A percentile compares a stretch with the other conserved stretches of the same genome.
Conservation (phyloP, 2,888 invertebrate species). For the Tigriopus californicus region DNA sequence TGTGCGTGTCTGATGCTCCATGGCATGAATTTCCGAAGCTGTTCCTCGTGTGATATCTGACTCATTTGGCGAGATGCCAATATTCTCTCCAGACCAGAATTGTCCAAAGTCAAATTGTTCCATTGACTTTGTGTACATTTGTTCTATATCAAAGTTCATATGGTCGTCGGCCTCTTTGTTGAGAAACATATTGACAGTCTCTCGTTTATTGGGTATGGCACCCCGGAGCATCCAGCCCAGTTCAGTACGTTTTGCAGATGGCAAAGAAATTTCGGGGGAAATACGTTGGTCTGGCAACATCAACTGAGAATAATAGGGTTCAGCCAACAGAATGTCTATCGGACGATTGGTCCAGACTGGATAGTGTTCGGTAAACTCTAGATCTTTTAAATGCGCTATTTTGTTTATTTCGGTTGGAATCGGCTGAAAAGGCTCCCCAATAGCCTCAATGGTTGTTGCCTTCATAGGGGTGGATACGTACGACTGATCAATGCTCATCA, state of each 20-base stretch:
- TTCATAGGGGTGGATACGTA: not conserved
- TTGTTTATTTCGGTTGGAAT: not conserved
- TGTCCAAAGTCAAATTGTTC: not conserved
- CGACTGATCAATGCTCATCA: not conserved
- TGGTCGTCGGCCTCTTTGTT: no score
- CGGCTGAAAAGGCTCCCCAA: slow-evolving; percentile 1
- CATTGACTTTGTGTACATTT: not conserved
- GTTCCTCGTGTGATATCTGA: not conserved
- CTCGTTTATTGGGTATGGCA: not conserved
- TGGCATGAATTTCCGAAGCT: not conserved
- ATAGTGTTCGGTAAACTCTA: not conserved
- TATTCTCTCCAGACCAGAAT: slow-evolving; percentile 1
- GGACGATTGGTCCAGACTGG: not conserved
- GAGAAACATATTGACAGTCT: no score
- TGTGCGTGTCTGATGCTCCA: not conserved
- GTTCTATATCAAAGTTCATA: not conserved
- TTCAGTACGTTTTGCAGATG: not conserved
- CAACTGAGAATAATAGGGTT: not conserved
- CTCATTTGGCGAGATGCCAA: not conserved
- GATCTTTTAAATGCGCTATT: not conserved
- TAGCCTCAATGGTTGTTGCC: not conserved
- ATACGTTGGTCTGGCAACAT: not conserved
- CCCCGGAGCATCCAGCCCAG: not conserved
- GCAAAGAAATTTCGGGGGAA: not conserved
- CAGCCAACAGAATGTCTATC: not conserved